Evolutionary conservation across 2,797 vertebrate species (phyloP), one percentile per base, ranked within the genome.

Genomic region (Microctenopoma steveboyesi): DNA sequence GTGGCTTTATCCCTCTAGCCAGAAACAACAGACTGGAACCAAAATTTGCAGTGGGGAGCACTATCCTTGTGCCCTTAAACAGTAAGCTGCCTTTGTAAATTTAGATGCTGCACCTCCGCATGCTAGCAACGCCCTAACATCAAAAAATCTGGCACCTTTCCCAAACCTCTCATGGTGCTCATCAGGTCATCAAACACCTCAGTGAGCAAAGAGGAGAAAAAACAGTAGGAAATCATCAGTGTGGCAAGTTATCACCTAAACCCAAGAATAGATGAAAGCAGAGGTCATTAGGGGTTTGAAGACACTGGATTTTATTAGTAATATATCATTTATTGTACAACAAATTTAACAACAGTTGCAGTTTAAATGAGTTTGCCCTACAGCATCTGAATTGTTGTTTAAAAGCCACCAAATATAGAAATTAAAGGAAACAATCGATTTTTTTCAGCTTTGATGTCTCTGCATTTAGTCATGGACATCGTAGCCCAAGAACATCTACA

Each of bases 401-500:
- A 64, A 72, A 53, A 72, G 30, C 15, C 1, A 28, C 25, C 46
- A 69, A 71, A 76, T 48, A 76, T 68, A 42, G 39, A 66, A 76
- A 83, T 72, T 40, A 71, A 55, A 72, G 56, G 27, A 64, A 71
- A 74, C 33, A 40, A 39, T 50, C 25, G 7, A 28, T 72, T 63
- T 59, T 40, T 46, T 50, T 65, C 13, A 43, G 55, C 84, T 85
- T 85, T 84, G 81, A 86, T 84, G 78, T 88, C 72, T 74, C 69
- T 72, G 72, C 70, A 50, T 91, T 92, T 87, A 87, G 64, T 79
- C 76, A 76, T 48, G 51, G 69, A 74, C 74, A 84, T 82, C 80
- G 85, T 76, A 77, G 84, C 86, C 76, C 48, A 67, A 79, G 73
- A 86, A 76, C 74, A 79, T 59, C 48, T 65, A 68, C 56, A 62